A percentile compares a stretch with the other conserved stretches of the same genome.
Conservation (phyloP, 2,797 vertebrate species). For the Craterocephalus amniculus region DNA sequence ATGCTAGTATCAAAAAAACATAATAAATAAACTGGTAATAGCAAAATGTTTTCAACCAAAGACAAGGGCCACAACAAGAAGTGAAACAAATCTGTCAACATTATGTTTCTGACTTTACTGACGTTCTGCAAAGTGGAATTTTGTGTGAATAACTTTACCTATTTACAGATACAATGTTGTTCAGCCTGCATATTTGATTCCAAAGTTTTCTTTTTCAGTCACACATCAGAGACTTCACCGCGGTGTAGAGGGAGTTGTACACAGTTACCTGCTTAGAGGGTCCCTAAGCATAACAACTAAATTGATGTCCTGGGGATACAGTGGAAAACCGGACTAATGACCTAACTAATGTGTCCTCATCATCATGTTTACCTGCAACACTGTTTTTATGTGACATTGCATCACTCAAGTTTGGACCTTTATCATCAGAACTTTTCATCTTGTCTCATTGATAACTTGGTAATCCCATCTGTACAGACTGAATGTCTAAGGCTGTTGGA, state of each 20-base stretch:
- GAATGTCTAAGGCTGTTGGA: no score
- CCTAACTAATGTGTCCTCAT: slow-evolving; percentile 62
- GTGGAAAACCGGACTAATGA: slow-evolving; percentile 60
- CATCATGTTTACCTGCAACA: slow-evolving; percentile 55
- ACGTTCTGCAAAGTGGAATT: no score
- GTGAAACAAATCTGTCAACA: no score
- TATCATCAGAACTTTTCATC: not conserved
- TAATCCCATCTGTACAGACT: no score
- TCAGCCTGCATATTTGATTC: not conserved
- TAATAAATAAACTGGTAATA: no score
- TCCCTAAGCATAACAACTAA: slow-evolving; percentile 43
- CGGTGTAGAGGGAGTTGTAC: slow-evolving; percentile 5
- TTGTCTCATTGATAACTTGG: no score
- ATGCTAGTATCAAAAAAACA: no score
- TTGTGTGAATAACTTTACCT: not conserved
- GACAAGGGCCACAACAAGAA: no score
- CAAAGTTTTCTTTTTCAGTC: not conserved
- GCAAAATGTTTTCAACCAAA: no score
- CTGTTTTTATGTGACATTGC: not conserved
- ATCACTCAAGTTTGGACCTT: not conserved
- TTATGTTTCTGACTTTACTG: no score
- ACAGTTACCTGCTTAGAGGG: slow-evolving; percentile 21
- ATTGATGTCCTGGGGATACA: slow-evolving; percentile 56
- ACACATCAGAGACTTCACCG: not conserved
- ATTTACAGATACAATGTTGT: not conserved